Percentiles rank a stretch among this genome's conserved stretches.
These are phyloP conservation scores for Pentalonia nigronervosa DNA, from an alignment of 1,140 invertebrate species.

Conservation along the genomic window DNA sequence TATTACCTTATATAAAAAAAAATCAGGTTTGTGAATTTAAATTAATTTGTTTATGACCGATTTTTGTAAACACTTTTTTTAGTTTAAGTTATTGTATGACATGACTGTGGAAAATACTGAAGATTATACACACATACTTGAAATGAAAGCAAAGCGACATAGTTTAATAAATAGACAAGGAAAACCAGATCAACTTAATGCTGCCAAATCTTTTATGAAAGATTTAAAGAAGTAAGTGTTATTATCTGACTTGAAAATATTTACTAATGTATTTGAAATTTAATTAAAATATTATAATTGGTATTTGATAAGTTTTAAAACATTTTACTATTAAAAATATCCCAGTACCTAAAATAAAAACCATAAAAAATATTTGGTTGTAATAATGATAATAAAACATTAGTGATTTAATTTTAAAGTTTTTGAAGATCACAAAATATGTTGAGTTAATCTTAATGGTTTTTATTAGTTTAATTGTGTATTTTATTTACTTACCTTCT, in stretches of 20 bases:
- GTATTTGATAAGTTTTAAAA: background rate
- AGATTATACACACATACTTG: conserved; percentile 48
- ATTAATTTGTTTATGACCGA: background rate
- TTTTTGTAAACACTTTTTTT: background rate
- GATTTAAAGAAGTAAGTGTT: conserved; percentile 49
- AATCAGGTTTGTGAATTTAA: conserved; percentile 38
- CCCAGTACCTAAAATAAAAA: no score
- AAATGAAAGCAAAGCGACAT: conserved; percentile 46
- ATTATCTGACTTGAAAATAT: background rate
- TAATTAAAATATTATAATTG: no score
- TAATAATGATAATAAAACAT: no score
- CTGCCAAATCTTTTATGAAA: conserved; percentile 54
- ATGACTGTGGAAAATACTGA: conserved; percentile 43
- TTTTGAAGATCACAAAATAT: no score
- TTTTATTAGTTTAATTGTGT: no score
- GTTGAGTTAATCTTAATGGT: no score
- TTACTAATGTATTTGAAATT: background rate
- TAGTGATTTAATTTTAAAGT: no score
- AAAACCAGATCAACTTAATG: conserved; percentile 48
- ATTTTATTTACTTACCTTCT: no score
- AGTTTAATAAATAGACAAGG: conserved; percentile 47
- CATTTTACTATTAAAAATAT: background rate
- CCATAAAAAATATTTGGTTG: no score
- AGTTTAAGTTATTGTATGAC: conserved; percentile 50
- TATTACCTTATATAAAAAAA: conserved; percentile 45